Evolutionary conservation across 2,888 invertebrate genomes (phyloP).

Genomic region (Lasioglossum calceatum): DNA sequence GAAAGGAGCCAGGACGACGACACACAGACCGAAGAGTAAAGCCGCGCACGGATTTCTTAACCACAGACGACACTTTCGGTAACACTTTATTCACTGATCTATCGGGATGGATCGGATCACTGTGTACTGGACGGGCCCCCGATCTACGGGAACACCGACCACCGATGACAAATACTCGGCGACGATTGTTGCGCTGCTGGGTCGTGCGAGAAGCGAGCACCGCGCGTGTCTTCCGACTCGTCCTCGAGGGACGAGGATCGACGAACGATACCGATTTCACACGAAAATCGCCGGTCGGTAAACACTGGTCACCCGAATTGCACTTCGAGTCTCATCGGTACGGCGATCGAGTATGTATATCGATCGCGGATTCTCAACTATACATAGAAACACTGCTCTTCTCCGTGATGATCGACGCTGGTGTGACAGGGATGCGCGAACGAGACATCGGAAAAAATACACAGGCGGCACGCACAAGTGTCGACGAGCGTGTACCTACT

Average conservation of each 20-base stretch:
- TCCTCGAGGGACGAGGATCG: slow-evolving; percentile 34
- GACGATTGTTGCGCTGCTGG: slow-evolving; percentile 21
- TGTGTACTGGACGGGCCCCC: slow-evolving; percentile 6
- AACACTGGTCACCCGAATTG: slow-evolving; percentile 33
- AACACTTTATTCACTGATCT: slow-evolving; percentile 42
- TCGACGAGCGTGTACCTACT: background rate
- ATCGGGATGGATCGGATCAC: slow-evolving; percentile 32
- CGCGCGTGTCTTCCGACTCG: slow-evolving; percentile 13
- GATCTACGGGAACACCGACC: slow-evolving; percentile 28
- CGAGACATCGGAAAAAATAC: background rate
- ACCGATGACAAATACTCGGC: slow-evolving; percentile 39
- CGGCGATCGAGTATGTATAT: slow-evolving; percentile 47
- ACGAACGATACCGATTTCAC: slow-evolving; percentile 48
- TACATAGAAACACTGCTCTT: background rate
- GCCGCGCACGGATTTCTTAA: slow-evolving; percentile 31
- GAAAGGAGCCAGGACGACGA: slow-evolving; percentile 52
- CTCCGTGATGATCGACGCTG: slow-evolving; percentile 6
- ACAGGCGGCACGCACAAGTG: slow-evolving; percentile 8
- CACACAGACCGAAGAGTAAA: slow-evolving; percentile 19
- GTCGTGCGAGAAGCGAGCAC: slow-evolving; percentile 11
- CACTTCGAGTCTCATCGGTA: slow-evolving; percentile 2
- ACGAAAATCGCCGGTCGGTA: slow-evolving; percentile 54
- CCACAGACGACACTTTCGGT: slow-evolving; percentile 23
- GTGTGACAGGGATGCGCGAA: background rate
- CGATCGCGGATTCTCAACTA: slow-evolving; percentile 42